phyloP scores from a whole-genome alignment of 2,113 vertebrate species.

The Cebus imitator region DNA sequence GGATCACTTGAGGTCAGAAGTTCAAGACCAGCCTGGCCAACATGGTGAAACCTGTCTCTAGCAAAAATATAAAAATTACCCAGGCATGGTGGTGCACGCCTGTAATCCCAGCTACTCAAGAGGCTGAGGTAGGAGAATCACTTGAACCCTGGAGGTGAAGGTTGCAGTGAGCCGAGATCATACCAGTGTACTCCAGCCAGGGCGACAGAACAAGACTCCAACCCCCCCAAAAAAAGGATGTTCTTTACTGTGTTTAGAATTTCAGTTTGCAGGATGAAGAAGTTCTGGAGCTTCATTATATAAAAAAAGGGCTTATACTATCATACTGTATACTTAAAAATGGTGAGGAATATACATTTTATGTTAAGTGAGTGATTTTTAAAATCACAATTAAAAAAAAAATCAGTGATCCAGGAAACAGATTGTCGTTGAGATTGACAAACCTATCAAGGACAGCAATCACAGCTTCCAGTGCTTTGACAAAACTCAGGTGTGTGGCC shows the following conservation, averaged over 20 bases:
- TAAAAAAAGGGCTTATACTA: not conserved
- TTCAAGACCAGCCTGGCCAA: not conserved
- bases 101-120: not conserved
- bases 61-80: not conserved
- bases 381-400: not conserved
- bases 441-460: not conserved
- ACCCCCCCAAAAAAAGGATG: not conserved
- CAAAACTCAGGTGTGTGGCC: not conserved
- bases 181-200: too few species aligned
- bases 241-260: not conserved
- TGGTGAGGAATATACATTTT: not conserved
- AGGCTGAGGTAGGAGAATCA: not conserved
- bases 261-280: not conserved
- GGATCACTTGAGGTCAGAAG: not conserved
- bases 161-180: too few species aligned
- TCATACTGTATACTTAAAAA: not conserved
- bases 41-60: not conserved
- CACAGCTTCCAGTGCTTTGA: not conserved
- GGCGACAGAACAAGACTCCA: too few species aligned
- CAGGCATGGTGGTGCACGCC: fast-evolving
- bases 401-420: too few species aligned
- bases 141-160: too few species aligned
- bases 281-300: not conserved
- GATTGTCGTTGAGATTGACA: too few species aligned
- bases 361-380: not conserved